These are phyloP conservation scores for Mythimna ferrago DNA, from an alignment of 2,888 invertebrate species.

Conservation along the genomic window DNA sequence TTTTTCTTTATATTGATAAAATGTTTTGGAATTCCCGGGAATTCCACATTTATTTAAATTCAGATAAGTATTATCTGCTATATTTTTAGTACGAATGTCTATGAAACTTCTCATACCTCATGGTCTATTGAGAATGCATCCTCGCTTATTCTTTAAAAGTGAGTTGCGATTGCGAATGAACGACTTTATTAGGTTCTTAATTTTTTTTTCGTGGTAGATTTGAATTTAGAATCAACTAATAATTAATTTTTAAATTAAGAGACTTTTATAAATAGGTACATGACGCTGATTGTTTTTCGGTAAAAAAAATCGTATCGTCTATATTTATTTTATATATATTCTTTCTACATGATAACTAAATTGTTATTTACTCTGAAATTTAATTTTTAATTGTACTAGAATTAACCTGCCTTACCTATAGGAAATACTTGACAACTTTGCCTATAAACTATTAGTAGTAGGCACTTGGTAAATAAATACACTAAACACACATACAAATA, in stretches of 20 bases:
- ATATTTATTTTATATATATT: too few relatives aligned
- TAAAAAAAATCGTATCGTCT: too few relatives aligned
- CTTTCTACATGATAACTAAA: neutral
- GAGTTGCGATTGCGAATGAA: too few relatives aligned
- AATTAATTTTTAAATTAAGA: too few relatives aligned
- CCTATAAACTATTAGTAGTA: neutral
- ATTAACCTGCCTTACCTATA: neutral
- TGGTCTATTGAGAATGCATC: too few relatives aligned
- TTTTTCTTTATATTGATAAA: neutral
- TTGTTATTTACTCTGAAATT: neutral
- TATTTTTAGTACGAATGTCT: neutral
- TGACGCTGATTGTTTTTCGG: too few relatives aligned
- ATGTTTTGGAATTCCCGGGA: too few relatives aligned
- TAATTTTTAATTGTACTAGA: neutral
- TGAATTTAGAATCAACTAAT: too few relatives aligned
- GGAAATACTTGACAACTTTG: neutral
- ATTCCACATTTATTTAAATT: too few relatives aligned
- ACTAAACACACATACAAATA: constrained; percentile 7
- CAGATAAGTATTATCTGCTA: neutral
- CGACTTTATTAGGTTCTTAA: too few relatives aligned
- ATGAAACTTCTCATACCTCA: neutral
- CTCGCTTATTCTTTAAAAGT: neutral
- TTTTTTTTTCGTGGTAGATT: too few relatives aligned
- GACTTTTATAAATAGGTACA: too few relatives aligned
- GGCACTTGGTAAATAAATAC: neutral